A percentile compares a stretch with the other conserved stretches of the same genome.
Conservation (phyloP, 2,113 vertebrate genomes). For the Percopsis transmontana region DNA sequence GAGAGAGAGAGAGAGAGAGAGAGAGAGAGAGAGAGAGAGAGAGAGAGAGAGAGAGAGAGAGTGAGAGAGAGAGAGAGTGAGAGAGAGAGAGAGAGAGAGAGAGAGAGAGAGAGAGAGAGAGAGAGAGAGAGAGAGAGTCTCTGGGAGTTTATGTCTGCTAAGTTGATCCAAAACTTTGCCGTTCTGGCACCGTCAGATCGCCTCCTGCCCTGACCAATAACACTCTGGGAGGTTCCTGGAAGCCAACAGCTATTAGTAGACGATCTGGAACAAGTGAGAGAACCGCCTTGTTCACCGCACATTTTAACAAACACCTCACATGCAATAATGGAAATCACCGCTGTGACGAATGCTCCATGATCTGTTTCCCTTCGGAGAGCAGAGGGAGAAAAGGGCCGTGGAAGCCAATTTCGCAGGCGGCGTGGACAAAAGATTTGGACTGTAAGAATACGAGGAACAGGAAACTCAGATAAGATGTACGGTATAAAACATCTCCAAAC, state of each 20-base stretch:
- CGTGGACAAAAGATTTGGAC: conserved; percentile 12
- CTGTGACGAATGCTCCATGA: background rate
- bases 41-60: too few relatives aligned
- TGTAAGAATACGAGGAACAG: conserved; percentile 25
- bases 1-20: too few relatives aligned
- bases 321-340: conserved; percentile 41
- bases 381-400: conserved; percentile 16
- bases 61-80: too few relatives aligned
- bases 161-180: conserved; percentile 42
- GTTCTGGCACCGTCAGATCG: conserved; percentile 38
- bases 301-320: conserved; percentile 38
- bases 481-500: conserved; percentile 32
- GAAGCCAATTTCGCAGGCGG: background rate
- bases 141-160: conserved; percentile 47
- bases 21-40: too few relatives aligned
- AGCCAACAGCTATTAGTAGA: conserved; percentile 7
- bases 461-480: conserved; percentile 47
- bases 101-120: too few relatives aligned
- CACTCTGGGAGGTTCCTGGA: conserved; percentile 21
- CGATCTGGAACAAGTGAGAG: conserved; percentile 55
- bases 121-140: too few relatives aligned
- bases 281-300: conserved; percentile 30
- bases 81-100: too few relatives aligned
- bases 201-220: conserved; percentile 32
- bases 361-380: conserved; percentile 35